Evolutionary conservation across 1,140 invertebrate genomes (phyloP).

Genomic region (Harpegnathos saltator): DNA sequence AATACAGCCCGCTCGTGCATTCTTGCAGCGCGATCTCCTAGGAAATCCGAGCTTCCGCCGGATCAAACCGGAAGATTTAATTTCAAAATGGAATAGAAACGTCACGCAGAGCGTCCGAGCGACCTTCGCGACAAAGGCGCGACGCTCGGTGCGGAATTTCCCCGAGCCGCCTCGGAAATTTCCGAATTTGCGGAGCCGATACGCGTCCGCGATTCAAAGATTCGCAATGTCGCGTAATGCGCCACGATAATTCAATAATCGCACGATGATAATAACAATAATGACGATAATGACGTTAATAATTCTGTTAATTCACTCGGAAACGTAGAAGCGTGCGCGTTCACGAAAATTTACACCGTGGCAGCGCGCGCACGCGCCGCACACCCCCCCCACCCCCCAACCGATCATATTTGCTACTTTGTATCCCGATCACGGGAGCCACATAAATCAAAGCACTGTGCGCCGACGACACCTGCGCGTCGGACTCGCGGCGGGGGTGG

Average conservation of each 20-base stretch:
- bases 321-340: background rate
- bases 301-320: background rate
- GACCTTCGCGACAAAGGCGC: too few species aligned
- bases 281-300: background rate
- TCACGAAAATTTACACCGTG: background rate
- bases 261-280: too few species aligned
- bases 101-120: background rate
- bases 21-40: conserved; percentile 67
- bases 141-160: too few species aligned
- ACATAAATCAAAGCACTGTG: conserved; percentile 1
- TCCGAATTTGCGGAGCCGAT: too few species aligned
- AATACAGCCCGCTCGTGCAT: conserved; percentile 52
- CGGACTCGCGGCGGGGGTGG: conserved; percentile 3
- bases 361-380: background rate
- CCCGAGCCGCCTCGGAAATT: too few species aligned
- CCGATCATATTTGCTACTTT: conserved; percentile 23
- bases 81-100: conserved; percentile 62
- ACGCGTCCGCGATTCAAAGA: background rate
- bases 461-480: conserved; percentile 6
- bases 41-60: conserved; percentile 75
- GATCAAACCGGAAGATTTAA: conserved; percentile 76
- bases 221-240: background rate
- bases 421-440: background rate
- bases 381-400: background rate
- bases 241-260: background rate